Conservation (phyloP, 2,797 vertebrate species). For the Gastrophryne carolinensis region DNA sequence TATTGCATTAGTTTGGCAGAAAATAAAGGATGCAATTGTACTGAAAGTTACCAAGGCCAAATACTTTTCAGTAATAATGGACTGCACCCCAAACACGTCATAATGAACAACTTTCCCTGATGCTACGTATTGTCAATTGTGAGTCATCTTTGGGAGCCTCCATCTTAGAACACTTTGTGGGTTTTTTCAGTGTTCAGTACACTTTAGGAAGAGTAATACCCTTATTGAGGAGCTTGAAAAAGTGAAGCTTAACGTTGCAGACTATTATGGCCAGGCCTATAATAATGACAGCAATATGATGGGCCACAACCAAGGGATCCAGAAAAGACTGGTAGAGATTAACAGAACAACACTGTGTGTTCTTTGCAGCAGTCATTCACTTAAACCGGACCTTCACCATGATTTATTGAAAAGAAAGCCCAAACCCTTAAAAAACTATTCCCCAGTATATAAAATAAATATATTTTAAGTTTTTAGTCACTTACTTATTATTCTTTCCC, state of each 20-base stretch:
- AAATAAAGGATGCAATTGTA: no score
- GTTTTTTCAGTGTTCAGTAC: no score
- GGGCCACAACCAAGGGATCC: not conserved
- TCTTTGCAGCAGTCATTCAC: not conserved
- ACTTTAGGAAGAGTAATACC: not conserved
- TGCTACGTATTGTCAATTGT: constrained; percentile 14
- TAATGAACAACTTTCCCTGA: no score
- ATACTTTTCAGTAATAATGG: constrained; percentile 25
- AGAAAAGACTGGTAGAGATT: not conserved
- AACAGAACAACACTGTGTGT: constrained; percentile 35
- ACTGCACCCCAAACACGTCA: not conserved
- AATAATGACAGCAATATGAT: not conserved
- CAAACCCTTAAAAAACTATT: no score
- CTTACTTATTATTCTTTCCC: no score
- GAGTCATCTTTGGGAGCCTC: constrained; percentile 20
- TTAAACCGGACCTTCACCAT: no score
- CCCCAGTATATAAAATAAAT: no score
- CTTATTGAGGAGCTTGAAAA: not conserved
- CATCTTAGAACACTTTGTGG: not conserved
- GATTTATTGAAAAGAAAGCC: no score
- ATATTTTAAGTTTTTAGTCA: no score
- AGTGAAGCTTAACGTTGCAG: not conserved
- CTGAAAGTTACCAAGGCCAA: not conserved
- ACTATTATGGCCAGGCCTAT: not conserved
- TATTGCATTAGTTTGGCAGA: no score